These are phyloP conservation scores for Tachina grossa DNA, from an alignment of 2,888 invertebrate species.

Conservation along the genomic window DNA sequence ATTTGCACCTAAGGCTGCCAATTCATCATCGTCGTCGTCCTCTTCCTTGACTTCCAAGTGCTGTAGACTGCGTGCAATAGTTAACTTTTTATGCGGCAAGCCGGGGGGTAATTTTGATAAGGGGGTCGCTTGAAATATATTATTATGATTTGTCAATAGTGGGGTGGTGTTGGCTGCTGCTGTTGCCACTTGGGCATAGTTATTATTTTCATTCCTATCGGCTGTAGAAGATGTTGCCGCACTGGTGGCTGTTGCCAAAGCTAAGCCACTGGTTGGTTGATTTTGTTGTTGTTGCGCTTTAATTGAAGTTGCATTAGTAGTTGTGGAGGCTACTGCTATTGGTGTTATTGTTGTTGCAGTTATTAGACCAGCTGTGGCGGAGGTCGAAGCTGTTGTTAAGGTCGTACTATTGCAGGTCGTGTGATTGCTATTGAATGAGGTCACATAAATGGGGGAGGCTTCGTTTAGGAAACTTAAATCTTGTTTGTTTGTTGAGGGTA, in stretches of 20 bases:
- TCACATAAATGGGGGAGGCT: constrained; percentile 92
- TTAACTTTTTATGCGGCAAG: constrained; percentile 97
- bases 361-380: constrained; percentile 72
- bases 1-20: constrained; percentile 97
- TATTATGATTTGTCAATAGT: constrained; percentile 84
- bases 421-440: constrained; percentile 86
- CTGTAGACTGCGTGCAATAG: constrained; percentile 96
- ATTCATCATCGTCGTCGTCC: constrained; percentile 96
- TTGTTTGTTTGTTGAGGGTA: constrained; percentile 80
- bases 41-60: constrained; percentile 98
- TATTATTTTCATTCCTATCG: constrained; percentile 79
- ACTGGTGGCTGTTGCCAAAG: constrained; percentile 71
- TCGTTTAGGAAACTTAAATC: constrained; percentile 92
- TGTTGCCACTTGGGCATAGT: constrained; percentile 35
- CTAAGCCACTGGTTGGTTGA: constrained; percentile 64
- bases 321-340: constrained; percentile 72
- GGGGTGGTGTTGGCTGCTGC: constrained; percentile 84
- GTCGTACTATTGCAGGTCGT: constrained; percentile 84
- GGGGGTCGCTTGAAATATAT: constrained; percentile 88
- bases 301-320: constrained; percentile 72
- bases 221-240: constrained; percentile 78
- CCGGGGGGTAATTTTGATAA: constrained; percentile 92
- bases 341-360: constrained; percentile 74
- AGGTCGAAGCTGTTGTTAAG: constrained; percentile 83
- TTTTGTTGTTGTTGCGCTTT: constrained; percentile 51